Evolutionary conservation across 2,888 invertebrate species (phyloP).

Genomic region (Panzeria rudis): DNA sequence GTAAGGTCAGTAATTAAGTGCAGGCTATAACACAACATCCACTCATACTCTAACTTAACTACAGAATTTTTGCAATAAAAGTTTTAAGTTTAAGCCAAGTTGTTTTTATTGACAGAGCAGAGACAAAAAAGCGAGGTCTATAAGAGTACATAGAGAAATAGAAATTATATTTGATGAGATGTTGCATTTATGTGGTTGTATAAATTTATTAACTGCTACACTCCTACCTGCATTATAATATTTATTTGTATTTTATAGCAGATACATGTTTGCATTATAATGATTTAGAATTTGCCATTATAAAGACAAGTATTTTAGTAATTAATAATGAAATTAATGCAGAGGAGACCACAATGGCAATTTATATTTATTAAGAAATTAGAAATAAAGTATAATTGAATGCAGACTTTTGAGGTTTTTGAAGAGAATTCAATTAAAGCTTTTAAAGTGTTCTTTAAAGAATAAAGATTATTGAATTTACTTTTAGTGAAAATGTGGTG

Average conservation of each 20-base stretch:
- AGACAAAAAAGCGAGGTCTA: not conserved
- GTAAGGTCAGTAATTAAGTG: constrained; percentile 72
- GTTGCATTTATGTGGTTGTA: constrained; percentile 7
- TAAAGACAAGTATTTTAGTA: constrained; percentile 35
- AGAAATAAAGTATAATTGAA: constrained; percentile 29
- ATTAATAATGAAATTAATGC: constrained; percentile 65
- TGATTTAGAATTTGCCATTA: constrained; percentile 52
- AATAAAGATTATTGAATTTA: too few relatives aligned
- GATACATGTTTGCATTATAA: constrained; percentile 25
- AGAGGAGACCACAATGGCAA: constrained; percentile 33
- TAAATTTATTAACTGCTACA: constrained; percentile 11
- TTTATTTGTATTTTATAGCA: not conserved
- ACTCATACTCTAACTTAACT: constrained; percentile 12
- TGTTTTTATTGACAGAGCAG: not conserved
- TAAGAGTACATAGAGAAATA: not conserved
- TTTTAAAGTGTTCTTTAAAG: not conserved
- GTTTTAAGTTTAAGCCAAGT: constrained; percentile 46
- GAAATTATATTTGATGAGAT: constrained; percentile 58
- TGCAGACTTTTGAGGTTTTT: constrained; percentile 22
- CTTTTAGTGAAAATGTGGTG: too few relatives aligned
- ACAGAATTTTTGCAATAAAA: not conserved
- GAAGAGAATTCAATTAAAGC: not conserved
- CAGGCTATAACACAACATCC: constrained; percentile 18
- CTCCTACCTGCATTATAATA: not conserved
- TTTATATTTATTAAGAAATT: constrained; percentile 38